Base-by-base conservation (phyloP, 2,888 invertebrate species). In the Cephonodes hylas region DNA sequence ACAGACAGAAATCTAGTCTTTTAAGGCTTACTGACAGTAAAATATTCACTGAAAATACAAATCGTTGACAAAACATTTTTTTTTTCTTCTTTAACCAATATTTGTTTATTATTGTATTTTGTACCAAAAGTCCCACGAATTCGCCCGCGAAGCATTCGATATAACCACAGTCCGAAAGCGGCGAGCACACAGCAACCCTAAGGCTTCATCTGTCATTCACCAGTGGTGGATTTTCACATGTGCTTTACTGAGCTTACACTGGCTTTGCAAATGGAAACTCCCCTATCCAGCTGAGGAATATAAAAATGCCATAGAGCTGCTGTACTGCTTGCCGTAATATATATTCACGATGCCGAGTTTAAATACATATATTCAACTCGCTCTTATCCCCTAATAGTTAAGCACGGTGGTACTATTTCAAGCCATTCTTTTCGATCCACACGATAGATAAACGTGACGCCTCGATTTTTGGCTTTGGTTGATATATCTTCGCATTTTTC, bases 331-430 rank as follows among this genome's bases (percentile, higher is more conserved):
- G 18, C 48, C 6, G n/a, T 18, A 18, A 53, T 44, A 44, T 53
- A 27, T 3, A 27, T 27, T 31, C 31, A 31, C 53, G 31, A 53
- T 53, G 53, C 31, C 7, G 48, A 48, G 31, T 31, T n/a, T n/a
- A 38, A n/a, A n/a, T 44, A 53, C 25, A 27, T 48, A 48, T 31
- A 53, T 53, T 53, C 18, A 18, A 53, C 53, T 53, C 53, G 31
- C 15, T 23, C 60, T 48, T 60, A 60, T 25, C 27, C 10, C 18
- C 60, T 60, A 60, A 59, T 59, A 59, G 59, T 59, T 53, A 60
- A 60, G 60, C 60, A 53, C 48, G 60, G 60, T 60, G 60, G 60
- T 60, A 48, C 38, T 53, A 60, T 53, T 60, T 60, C 38, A 60
- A 60, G 48, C 38, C 48, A 23, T 20, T 42, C 48, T 60, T 60